phyloP scores from a whole-genome alignment of 2,797 vertebrate species.

The Psittacula echo region DNA sequence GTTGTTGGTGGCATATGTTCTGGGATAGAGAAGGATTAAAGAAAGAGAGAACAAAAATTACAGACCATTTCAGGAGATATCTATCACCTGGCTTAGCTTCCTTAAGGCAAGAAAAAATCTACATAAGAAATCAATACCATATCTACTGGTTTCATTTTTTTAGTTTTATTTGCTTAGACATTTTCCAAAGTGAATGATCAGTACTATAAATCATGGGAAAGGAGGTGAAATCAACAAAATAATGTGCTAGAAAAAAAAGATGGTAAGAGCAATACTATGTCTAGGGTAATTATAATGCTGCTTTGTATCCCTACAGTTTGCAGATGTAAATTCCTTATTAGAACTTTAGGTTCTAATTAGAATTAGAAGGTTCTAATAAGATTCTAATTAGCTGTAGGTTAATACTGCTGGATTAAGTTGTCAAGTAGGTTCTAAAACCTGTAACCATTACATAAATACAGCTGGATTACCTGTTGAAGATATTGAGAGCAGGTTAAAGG shows the following conservation, averaged over 20 bases:
- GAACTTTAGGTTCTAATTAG: neutral
- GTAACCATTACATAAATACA: neutral
- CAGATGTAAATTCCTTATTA: neutral
- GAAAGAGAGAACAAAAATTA: constrained; percentile 7
- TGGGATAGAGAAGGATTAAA: constrained; percentile 52
- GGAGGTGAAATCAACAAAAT: neutral
- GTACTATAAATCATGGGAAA: neutral
- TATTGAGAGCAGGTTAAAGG: neutral
- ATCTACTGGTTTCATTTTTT: neutral
- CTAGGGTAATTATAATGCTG: neutral
- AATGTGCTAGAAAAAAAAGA: neutral
- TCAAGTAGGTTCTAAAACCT: neutral
- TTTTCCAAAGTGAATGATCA: neutral
- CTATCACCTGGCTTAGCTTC: neutral
- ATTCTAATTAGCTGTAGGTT: neutral
- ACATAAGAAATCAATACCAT: neutral
- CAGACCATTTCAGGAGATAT: neutral
- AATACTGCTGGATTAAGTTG: neutral
- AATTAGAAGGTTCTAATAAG: neutral
- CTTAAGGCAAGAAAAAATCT: neutral
- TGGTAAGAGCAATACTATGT: neutral
- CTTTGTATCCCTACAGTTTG: neutral
- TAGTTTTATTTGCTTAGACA: neutral
- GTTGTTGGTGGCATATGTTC: constrained; percentile 84
- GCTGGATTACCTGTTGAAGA: neutral